Conservation (phyloP, 2,113 vertebrate species). For the Platysteira castanea region DNA sequence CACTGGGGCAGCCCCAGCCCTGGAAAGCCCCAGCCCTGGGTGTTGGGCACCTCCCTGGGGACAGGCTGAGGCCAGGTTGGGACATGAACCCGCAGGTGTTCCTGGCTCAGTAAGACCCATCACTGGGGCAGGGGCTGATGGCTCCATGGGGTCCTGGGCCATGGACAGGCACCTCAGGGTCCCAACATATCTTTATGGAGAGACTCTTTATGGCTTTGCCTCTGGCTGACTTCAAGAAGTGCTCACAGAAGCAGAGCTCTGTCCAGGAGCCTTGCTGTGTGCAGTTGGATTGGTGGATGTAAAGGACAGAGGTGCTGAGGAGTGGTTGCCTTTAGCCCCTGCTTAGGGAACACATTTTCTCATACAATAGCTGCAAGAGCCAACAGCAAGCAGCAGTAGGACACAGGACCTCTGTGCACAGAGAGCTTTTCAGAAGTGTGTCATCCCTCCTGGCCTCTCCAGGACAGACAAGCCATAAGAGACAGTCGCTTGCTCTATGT, state of each 20-base stretch:
- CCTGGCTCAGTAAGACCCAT: not conserved
- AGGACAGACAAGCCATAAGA: not conserved
- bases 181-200: not conserved
- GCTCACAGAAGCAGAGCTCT: not conserved
- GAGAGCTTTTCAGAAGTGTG: not conserved
- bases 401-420: not conserved
- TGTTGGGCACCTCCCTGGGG: not conserved
- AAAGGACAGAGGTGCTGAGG: not conserved
- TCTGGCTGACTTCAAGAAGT: not conserved
- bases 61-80: not conserved
- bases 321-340: not conserved
- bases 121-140: rapidly evolving
- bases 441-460: not conserved
- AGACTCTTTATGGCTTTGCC: not conserved
- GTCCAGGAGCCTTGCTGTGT: not conserved
- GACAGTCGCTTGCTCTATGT: rapidly evolving
- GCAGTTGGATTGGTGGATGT: not conserved
- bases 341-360: not conserved
- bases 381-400: not conserved
- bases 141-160: not conserved
- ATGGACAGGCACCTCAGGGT: not conserved
- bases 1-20: not conserved
- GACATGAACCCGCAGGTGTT: not conserved
- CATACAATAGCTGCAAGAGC: not conserved
- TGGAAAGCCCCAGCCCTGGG: not conserved